These are phyloP conservation scores for Oncorhynchus nerka DNA, from an alignment of 2,113 vertebrate genomes.

Conservation along the genomic window DNA sequence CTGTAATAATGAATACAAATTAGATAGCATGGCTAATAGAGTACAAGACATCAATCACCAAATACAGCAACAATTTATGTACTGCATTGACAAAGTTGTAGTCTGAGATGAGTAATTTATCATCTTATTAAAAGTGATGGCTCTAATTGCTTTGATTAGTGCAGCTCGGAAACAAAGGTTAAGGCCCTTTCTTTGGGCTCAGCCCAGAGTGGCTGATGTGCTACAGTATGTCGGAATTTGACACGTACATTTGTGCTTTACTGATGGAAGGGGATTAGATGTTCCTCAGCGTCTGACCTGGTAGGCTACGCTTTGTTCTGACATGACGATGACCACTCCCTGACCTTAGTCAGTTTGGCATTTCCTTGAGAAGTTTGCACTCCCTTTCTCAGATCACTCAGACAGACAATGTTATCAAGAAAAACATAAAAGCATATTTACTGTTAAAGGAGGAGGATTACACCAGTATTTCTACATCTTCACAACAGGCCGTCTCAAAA, in stretches of 20 bases:
- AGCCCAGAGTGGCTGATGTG: conserved; percentile 22
- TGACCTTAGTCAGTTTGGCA: background rate
- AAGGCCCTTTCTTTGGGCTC: conserved; percentile 33
- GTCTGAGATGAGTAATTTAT: conserved; percentile 51
- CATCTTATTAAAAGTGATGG: conserved; percentile 55
- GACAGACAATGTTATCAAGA: background rate
- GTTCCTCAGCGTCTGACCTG: background rate
- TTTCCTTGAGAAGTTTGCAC: background rate
- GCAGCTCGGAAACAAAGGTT: conserved; percentile 52
- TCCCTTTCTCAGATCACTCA: background rate
- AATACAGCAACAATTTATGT: conserved; percentile 19
- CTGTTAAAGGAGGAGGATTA: conserved; percentile 22
- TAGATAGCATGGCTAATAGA: conserved; percentile 48
- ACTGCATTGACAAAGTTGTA: conserved; percentile 45
- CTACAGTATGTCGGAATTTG: conserved; percentile 24
- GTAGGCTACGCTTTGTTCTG: background rate
- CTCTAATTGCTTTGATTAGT: conserved; percentile 66
- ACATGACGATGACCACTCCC: background rate
- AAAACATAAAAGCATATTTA: conserved; percentile 11
- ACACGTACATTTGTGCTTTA: conserved; percentile 22
- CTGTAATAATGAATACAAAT: no score
- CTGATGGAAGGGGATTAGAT: conserved; percentile 32
- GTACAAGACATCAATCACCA: conserved; percentile 48
- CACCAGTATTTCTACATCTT: conserved; percentile 21
- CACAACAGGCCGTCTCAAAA: conserved; percentile 29